A percentile compares a stretch with the other conserved stretches of the same genome.
Conservation (phyloP, 1,140 invertebrate species). For the Drepana arcuata region DNA sequence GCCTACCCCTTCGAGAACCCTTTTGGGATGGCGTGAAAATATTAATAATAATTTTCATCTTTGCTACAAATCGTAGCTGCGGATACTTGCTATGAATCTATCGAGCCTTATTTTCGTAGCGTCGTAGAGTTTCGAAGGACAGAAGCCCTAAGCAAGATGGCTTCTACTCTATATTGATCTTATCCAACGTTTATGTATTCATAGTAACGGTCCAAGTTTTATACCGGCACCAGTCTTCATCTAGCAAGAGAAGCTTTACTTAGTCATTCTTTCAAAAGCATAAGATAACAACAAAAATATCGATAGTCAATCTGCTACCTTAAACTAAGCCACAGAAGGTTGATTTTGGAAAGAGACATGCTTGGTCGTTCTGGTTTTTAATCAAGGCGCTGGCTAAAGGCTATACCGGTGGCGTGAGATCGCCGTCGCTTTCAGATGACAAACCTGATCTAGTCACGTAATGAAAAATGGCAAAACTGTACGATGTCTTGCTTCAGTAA, state of each 20-base stretch:
- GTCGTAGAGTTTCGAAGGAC: too few species aligned
- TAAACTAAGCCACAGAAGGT: constrained; percentile 3
- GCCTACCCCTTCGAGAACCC: too few species aligned
- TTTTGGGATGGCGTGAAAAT: too few species aligned
- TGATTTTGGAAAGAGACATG: not conserved
- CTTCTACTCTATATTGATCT: too few species aligned
- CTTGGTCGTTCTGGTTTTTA: constrained; percentile 1
- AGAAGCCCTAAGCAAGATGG: too few species aligned
- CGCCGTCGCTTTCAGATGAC: constrained; percentile 32
- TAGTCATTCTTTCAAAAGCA: constrained; percentile 5
- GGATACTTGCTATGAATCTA: too few species aligned
- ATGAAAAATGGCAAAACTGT: constrained; percentile 73
- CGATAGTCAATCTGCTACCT: too few species aligned
- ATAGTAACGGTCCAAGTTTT: constrained; percentile 32
- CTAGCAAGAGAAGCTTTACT: constrained; percentile 35
- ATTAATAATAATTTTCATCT: too few species aligned
- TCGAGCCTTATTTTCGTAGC: too few species aligned
- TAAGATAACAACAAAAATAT: constrained; percentile 8
- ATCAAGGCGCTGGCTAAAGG: constrained; percentile 15
- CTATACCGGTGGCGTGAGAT: constrained; percentile 22
- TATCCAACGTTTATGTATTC: constrained; percentile 34
- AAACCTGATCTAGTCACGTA: constrained; percentile 73
- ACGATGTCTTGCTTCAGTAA: constrained; percentile 12
- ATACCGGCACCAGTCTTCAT: constrained; percentile 29
- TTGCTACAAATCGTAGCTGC: too few species aligned